These are phyloP conservation scores for Atopsyche davidsoni DNA, from an alignment of 1,140 invertebrate species.

Conservation along the genomic window DNA sequence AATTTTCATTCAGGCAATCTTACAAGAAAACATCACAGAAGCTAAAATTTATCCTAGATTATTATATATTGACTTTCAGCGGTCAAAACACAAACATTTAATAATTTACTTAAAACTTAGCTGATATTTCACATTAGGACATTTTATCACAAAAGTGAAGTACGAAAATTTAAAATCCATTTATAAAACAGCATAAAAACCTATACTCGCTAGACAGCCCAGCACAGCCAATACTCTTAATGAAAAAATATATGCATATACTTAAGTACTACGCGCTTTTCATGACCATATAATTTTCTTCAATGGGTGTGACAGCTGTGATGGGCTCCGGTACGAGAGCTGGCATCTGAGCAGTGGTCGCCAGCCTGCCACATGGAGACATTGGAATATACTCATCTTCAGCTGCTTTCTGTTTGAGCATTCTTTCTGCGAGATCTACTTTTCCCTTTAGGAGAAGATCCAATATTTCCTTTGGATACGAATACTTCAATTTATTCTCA, in stretches of 20 bases:
- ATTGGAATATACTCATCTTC: constrained; percentile 26
- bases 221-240: constrained; percentile 4
- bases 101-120: too few species aligned
- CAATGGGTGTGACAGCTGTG: constrained; percentile 1
- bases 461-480: constrained; percentile 22
- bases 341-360: background rate
- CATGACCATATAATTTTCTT: constrained; percentile 26
- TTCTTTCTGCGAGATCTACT: constrained; percentile 10
- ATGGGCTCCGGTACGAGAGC: too few species aligned
- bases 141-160: too few species aligned
- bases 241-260: background rate
- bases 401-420: constrained; percentile 18
- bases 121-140: too few species aligned
- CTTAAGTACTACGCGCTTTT: constrained; percentile 10
- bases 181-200: too few species aligned
- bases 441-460: constrained; percentile 20
- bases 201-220: too few species aligned
- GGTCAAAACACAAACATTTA: too few species aligned
- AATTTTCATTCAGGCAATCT: too few species aligned
- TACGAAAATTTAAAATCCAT: too few species aligned
- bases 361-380: constrained; percentile 18
- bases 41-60: too few species aligned
- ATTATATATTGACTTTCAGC: too few species aligned
- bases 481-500: constrained; percentile 20
- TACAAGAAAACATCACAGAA: too few species aligned